phyloP scores from a whole-genome alignment of 2,797 vertebrate genomes.

The Danio tinwini region DNA sequence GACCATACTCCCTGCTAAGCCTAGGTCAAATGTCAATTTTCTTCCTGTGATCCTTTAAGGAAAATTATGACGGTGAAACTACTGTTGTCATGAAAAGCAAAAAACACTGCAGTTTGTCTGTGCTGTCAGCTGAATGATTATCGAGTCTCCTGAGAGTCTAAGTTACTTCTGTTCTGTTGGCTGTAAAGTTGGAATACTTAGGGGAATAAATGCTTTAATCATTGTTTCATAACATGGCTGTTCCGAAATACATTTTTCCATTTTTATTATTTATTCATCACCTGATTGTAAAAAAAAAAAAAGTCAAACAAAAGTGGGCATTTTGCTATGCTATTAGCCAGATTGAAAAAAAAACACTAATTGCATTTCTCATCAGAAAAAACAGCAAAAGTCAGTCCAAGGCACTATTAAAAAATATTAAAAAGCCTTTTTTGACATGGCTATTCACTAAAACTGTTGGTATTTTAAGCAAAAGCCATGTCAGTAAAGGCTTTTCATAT shows the following conservation, averaged over 20 bases:
- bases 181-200: conserved; percentile 17
- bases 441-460: too few relatives aligned
- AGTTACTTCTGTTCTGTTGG: conserved; percentile 10
- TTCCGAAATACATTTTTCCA: not conserved
- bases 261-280: not conserved
- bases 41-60: conserved; percentile 16
- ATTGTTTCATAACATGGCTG: not conserved
- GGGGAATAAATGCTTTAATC: conserved; percentile 13
- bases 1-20: not conserved
- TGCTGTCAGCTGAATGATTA: conserved; percentile 34
- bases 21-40: conserved; percentile 28
- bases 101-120: conserved; percentile 12
- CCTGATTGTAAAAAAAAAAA: not conserved
- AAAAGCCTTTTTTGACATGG: too few relatives aligned
- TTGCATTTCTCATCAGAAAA: not conserved
- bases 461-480: too few relatives aligned
- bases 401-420: too few relatives aligned
- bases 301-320: not conserved
- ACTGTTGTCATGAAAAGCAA: conserved; percentile 9
- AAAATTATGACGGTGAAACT: conserved; percentile 16
- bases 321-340: conserved; percentile 1
- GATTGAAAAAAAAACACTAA: not conserved
- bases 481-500: too few relatives aligned
- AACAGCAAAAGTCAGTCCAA: too few relatives aligned
- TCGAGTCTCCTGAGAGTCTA: conserved; percentile 28